Base-by-base conservation (phyloP, 2,888 invertebrate species). In the Cerastoderma edule region DNA sequence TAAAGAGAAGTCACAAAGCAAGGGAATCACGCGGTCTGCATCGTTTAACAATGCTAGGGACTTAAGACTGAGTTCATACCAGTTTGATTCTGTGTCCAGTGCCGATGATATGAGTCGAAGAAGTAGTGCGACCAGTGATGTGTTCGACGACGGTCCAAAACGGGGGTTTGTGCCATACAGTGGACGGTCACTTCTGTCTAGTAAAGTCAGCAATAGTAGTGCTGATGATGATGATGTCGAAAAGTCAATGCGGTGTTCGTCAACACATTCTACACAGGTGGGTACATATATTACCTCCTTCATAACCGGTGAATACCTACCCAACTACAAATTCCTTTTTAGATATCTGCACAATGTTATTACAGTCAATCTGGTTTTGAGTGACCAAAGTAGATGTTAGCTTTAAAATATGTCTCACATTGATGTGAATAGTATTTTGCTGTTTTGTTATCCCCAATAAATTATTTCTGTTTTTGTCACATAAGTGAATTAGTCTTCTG, bases 1-100 rank as follows among this genome's bases (percentile, higher is more conserved):
- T 28, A 87, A 87, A 67, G 85, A 83, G 19, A 64, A 67, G n/a
- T 54, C 77, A 19, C 81, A 83, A 68, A 66, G 80, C 19, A 83
- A 76, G 73, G 79, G 84, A 65, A 88, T 90, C 81, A 85, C 83
- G 2, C 74, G 89, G 16, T 90, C 90, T 57, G 88, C 90, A 32
- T 90, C 89, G 10, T 89, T 88, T 80, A 87, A 86, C 28, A 89
- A 89, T 79, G 75, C 88, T 57, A 80, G 66, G 28, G 88, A 88
- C 72, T 75, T 81, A 30, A 80, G 75, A 78, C 70, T 86, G 8
- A 77, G 80, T 67, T 72, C 82, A n/a, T 84, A 84, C 68, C 79
- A 83, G 46, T 79, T 75, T 69, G 85, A 82, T 67, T 86, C 88
- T 35, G 69, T 80, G 13, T 88, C 88, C 22, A 87, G 86, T 82